Conservation (phyloP, 2,888 invertebrate genomes). For the Zelleria hepariella region DNA sequence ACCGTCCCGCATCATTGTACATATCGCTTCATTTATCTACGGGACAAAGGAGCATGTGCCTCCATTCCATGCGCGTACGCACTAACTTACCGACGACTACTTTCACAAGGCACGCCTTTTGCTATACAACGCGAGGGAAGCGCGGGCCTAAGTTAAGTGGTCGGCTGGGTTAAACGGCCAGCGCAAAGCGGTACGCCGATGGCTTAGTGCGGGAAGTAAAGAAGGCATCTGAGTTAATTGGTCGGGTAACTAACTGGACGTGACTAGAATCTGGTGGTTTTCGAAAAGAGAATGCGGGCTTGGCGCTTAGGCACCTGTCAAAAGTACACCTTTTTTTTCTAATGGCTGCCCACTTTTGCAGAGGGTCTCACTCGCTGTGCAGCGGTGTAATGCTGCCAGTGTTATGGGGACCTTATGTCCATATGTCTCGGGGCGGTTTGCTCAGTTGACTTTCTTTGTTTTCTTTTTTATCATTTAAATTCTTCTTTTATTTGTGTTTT, state of each 20-base stretch:
- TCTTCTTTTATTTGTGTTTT: too few relatives aligned
- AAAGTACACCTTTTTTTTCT: slow-evolving; percentile 31
- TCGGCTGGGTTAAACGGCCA: neutral
- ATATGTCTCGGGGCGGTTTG: too few relatives aligned
- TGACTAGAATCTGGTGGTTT: slow-evolving; percentile 41
- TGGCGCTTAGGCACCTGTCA: slow-evolving; percentile 49
- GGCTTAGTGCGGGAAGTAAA: neutral
- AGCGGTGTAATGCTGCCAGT: neutral
- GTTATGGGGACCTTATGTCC: too few relatives aligned
- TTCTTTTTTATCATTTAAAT: too few relatives aligned
- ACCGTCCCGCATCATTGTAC: neutral
- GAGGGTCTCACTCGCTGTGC: too few relatives aligned
- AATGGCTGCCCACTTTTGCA: neutral
- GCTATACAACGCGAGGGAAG: neutral
- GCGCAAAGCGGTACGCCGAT: neutral
- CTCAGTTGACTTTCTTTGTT: too few relatives aligned
- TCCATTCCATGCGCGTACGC: neutral
- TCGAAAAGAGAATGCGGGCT: slow-evolving; percentile 50
- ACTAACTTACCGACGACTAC: neutral
- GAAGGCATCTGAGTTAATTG: neutral
- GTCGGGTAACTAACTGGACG: slow-evolving; percentile 27
- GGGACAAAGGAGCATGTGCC: neutral
- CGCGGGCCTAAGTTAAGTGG: neutral
- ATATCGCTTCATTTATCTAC: neutral
- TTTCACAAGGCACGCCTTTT: neutral